phyloP scores from a whole-genome alignment of 2,888 invertebrate genomes.

The Pseudolycoriella hygida region DNA sequence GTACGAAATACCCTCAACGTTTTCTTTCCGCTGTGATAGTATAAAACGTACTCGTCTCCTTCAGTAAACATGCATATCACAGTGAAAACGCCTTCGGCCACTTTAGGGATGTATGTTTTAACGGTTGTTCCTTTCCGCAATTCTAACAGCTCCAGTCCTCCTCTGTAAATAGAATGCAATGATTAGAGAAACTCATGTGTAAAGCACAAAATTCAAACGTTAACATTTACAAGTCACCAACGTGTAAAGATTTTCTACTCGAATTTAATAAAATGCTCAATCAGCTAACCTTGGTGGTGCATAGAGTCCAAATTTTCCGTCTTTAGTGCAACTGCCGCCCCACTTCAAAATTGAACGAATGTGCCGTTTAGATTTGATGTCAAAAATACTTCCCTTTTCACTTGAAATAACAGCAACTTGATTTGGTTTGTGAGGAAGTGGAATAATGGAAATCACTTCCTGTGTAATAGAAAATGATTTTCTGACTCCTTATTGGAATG shows the following conservation, averaged over 20 bases:
- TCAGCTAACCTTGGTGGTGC: constrained; percentile 61
- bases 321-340: constrained; percentile 76
- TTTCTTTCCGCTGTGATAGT: constrained; percentile 91
- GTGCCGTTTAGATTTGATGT: constrained; percentile 74
- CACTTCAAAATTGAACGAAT: constrained; percentile 78
- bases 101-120: constrained; percentile 78
- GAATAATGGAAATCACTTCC: constrained; percentile 57
- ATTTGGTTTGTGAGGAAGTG: constrained; percentile 68
- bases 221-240: too few relatives aligned
- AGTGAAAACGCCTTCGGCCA: constrained; percentile 94
- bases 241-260: too few relatives aligned
- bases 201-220: too few relatives aligned
- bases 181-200: too few relatives aligned
- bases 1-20: constrained; percentile 87
- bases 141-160: constrained; percentile 85
- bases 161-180: too few relatives aligned
- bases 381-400: constrained; percentile 80
- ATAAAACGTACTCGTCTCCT: constrained; percentile 86
- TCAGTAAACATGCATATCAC: constrained; percentile 89
- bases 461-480: constrained; percentile 7
- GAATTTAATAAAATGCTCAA: too few relatives aligned
- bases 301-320: constrained; percentile 80
- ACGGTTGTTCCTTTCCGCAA: constrained; percentile 76
- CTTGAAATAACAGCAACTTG: constrained; percentile 77
- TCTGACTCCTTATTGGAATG: neutral